Evolutionary conservation across 2,797 vertebrate species (phyloP).

Genomic region (Mormyrops boulengeri): DNA sequence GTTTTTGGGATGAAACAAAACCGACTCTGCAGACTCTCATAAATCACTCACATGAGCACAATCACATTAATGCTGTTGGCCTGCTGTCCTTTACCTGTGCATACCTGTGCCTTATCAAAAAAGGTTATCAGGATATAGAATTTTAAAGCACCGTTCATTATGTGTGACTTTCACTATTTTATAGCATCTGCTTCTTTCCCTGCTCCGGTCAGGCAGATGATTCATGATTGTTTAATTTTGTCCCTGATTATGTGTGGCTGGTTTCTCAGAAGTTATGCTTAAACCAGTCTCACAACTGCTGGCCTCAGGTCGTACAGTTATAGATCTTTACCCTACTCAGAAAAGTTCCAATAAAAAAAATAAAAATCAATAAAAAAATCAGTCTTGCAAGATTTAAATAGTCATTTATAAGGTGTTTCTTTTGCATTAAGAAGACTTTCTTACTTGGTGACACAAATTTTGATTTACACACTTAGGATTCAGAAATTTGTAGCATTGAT

Average conservation of each 20-base stretch:
- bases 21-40: neutral
- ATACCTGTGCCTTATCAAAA: neutral
- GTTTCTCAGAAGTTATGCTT: neutral
- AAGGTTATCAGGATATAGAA: neutral
- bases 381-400: neutral
- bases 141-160: neutral
- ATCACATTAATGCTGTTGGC: neutral
- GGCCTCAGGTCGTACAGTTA: neutral
- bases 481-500: neutral
- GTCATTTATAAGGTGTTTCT: neutral
- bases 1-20: neutral
- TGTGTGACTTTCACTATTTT: neutral
- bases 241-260: neutral
- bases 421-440: neutral
- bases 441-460: neutral
- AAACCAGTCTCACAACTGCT: too few relatives aligned
- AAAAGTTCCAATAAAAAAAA: neutral
- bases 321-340: neutral
- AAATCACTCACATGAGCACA: neutral
- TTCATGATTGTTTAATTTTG: neutral
- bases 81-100: neutral
- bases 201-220: neutral
- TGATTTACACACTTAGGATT: neutral
- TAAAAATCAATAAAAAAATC: neutral
- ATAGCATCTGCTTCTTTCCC: neutral